These are phyloP conservation scores for Lateolabrax maculatus DNA, from an alignment of 2,797 vertebrate species.

Conservation along the genomic window DNA sequence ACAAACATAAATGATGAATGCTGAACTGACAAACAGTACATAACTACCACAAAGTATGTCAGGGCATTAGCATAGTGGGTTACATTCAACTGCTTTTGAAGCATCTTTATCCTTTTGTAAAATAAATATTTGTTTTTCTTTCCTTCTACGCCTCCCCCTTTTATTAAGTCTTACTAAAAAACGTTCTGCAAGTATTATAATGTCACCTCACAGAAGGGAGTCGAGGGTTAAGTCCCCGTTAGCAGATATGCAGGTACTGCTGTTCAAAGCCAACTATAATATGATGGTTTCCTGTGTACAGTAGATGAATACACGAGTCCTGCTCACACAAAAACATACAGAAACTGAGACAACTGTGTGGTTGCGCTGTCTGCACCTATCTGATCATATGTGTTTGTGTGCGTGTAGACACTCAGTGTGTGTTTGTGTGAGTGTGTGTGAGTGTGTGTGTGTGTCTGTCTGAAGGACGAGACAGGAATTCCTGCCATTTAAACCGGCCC, in stretches of 20 bases:
- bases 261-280: slow-evolving; percentile 4
- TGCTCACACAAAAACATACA: background rate
- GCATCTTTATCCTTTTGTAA: no score
- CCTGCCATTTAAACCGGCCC: slow-evolving; percentile 80
- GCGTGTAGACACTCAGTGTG: background rate
- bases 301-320: background rate
- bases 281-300: slow-evolving; percentile 23
- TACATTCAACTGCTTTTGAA: no score
- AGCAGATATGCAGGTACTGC: background rate
- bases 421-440: background rate
- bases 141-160: no score
- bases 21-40: background rate
- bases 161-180: background rate
- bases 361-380: slow-evolving; percentile 20
- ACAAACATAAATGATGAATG: no score
- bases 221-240: background rate
- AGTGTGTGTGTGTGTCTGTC: slow-evolving; percentile 6
- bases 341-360: slow-evolving; percentile 8
- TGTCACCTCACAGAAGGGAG: background rate
- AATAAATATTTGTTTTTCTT: no score
- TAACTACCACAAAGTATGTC: background rate
- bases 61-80: no score
- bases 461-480: slow-evolving; percentile 77
- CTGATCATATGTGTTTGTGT: slow-evolving; percentile 1
- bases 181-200: background rate